Conservation (phyloP, 2,888 invertebrate genomes). For the Rambutsinella grinnellia region DNA sequence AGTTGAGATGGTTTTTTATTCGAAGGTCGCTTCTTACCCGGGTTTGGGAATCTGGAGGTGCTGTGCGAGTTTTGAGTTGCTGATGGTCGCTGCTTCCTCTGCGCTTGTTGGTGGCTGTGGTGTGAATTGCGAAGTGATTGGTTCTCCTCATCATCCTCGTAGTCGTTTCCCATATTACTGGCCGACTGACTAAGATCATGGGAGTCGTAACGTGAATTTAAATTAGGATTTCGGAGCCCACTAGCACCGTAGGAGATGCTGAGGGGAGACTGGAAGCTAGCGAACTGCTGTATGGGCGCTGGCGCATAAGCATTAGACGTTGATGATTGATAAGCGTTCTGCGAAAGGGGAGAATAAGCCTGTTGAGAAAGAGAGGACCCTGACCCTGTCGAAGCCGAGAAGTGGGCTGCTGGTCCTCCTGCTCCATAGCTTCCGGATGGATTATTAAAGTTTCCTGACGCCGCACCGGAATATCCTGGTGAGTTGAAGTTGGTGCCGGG, state of each 20-base stretch:
- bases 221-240: slow-evolving; percentile 62
- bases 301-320: slow-evolving; percentile 35
- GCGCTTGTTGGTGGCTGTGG: slow-evolving; percentile 37
- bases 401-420: slow-evolving; percentile 31
- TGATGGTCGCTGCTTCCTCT: slow-evolving; percentile 19
- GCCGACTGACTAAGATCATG: slow-evolving; percentile 34
- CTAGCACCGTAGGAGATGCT: slow-evolving; percentile 58
- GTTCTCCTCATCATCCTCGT: slow-evolving; percentile 18
- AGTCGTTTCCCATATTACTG: slow-evolving; percentile 43
- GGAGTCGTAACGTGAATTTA: slow-evolving; percentile 37
- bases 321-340: slow-evolving; percentile 55
- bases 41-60: slow-evolving; percentile 28
- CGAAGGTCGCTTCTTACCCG: slow-evolving; percentile 20
- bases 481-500: slow-evolving; percentile 34
- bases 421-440: slow-evolving; percentile 58
- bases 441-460: slow-evolving; percentile 64
- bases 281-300: too few species aligned
- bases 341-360: slow-evolving; percentile 50
- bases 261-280: slow-evolving; percentile 17
- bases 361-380: slow-evolving; percentile 55
- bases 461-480: slow-evolving; percentile 56
- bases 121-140: slow-evolving; percentile 12
- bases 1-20: slow-evolving; percentile 8
- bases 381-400: slow-evolving; percentile 48
- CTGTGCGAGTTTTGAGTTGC: too few species aligned